Evolutionary conservation across 2,888 invertebrate genomes (phyloP).

Genomic region (Drepana falcataria): DNA sequence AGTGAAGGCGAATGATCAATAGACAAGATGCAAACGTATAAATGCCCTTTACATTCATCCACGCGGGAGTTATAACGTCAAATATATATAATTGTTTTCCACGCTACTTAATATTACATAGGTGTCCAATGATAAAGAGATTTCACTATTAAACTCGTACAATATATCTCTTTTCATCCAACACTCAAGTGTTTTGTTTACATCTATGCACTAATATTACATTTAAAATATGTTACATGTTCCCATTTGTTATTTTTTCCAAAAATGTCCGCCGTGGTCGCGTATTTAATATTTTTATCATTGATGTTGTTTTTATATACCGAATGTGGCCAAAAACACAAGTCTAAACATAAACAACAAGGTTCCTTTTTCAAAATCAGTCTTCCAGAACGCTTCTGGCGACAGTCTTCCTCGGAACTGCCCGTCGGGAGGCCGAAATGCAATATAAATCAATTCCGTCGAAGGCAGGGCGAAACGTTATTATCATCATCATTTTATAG

Average conservation of each 20-base stretch:
- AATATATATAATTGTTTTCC: slow-evolving; percentile 56
- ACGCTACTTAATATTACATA: slow-evolving; percentile 59
- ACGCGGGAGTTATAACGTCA: slow-evolving; percentile 57
- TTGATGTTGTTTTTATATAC: slow-evolving; percentile 10
- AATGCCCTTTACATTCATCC: slow-evolving; percentile 67
- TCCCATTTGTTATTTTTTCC: slow-evolving; percentile 75
- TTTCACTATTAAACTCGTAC: slow-evolving; percentile 62
- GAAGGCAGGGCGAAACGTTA: slow-evolving; percentile 28
- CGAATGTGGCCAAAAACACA: slow-evolving; percentile 5
- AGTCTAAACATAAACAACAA: slow-evolving; percentile 12
- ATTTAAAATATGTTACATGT: slow-evolving; percentile 78
- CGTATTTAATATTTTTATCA: not conserved
- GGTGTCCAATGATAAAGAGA: slow-evolving; percentile 66
- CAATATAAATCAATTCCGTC: slow-evolving; percentile 46
- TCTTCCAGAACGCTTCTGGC: slow-evolving; percentile 39
- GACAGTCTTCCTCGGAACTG: slow-evolving; percentile 19
- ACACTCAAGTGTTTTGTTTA: slow-evolving; percentile 55
- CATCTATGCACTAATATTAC: slow-evolving; percentile 73
- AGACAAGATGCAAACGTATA: slow-evolving; percentile 61
- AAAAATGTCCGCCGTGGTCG: slow-evolving; percentile 13
- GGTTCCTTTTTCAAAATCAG: slow-evolving; percentile 36
- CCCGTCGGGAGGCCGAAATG: slow-evolving; percentile 36
- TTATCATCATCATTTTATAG: slow-evolving; percentile 16
- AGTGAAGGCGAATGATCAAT: slow-evolving; percentile 43
- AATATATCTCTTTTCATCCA: slow-evolving; percentile 64